Evolutionary conservation across 2,113 vertebrate genomes (phyloP), one percentile per base, ranked within the genome.

Genomic region (Pimephales promelas): DNA sequence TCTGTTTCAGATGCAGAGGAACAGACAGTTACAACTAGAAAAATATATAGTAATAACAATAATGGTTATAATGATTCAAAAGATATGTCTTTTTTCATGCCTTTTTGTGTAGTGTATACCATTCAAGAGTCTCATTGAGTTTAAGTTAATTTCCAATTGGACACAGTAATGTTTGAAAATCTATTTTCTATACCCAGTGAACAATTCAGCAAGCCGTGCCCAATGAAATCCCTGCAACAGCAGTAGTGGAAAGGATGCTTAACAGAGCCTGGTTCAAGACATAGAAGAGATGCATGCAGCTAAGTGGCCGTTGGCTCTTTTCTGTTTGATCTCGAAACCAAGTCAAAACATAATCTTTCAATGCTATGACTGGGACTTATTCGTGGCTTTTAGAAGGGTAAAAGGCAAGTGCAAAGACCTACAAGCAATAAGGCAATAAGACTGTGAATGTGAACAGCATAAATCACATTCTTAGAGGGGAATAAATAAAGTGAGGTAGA

Each of bases 121-220:
- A 72, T 7, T 14, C 24, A 61, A 61, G n/a, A 0, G 36, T 68
- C 26, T 10, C 31, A 3, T 36, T 22, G 10, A 22, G 64, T 36
- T 68, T 68, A n/a, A 68, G 34, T 22, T 40, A 9, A 36, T 11
- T 8, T 4, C 64, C 34, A 34, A 34, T 22, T 34, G 18, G 26
- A 34, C 28, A 36, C 10, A 57, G 20, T 57, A 22, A 54, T 13
- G 16, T 75, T 22, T 75, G 28, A 77, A 77, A 16, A 40, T 34
- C 36, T 73, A 34, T 79, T 72, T 62, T 64, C 62, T 6, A 72
- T 86, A 89, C 71, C 85, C 80, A 83, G 13, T 57, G 59, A 62
- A 31, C 74, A 18, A 77, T 57, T 57, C 66, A 68, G 77, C 47
- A 83, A 82, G 79, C 28, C 52, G 6, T 52, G 26, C 43, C 54